A percentile compares a stretch with the other conserved stretches of the same genome.
phyloP scores from a whole-genome alignment of 64 coral and sea anemone species.

The Anthopleura sola region DNA sequence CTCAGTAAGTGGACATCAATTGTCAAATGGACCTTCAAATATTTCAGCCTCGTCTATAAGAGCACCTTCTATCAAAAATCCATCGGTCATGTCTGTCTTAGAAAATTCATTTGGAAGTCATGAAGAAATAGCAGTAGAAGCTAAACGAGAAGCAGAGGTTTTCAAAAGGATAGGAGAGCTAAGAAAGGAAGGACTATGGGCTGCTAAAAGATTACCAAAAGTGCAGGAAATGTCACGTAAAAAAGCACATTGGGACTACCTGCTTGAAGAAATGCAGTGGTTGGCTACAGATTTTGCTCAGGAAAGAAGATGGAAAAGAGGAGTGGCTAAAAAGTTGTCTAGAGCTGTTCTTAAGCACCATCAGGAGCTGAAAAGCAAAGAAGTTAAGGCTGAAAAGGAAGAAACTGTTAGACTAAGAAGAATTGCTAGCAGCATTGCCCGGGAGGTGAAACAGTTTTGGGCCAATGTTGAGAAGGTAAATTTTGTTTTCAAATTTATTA shows the following conservation, averaged over 20 bases:
- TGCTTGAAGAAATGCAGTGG: conserved; percentile 98
- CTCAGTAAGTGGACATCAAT: conserved; percentile 27
- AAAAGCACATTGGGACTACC: conserved; percentile 98
- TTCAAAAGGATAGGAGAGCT: conserved; percentile 86
- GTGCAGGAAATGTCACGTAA: conserved; percentile 84
- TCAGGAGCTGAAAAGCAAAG: conserved; percentile 93
- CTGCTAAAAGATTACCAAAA: conserved; percentile 80
- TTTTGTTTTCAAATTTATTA: background rate
- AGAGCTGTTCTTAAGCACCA: conserved; percentile 94
- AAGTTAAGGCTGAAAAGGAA: conserved; percentile 95
- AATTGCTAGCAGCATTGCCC: conserved; percentile 91
- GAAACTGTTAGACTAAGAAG: conserved; percentile 72
- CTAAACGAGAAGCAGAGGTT: conserved; percentile 91
- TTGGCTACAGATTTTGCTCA: conserved; percentile 96
- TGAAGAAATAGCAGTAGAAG: conserved; percentile 95
- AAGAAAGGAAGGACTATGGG: conserved; percentile 94
- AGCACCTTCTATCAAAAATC: conserved; percentile 35
- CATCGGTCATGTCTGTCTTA: conserved; percentile 72
- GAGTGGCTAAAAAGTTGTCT: conserved; percentile 93
- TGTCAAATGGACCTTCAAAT: conserved; percentile 68
- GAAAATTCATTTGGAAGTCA: conserved; percentile 75
- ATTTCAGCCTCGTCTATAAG: conserved; percentile 7
- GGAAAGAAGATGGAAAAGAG: conserved; percentile 96
- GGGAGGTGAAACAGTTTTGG: conserved; percentile 98
- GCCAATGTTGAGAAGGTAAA: conserved; percentile 94